A percentile compares a stretch with the other conserved stretches of the same genome.
Conservation (phyloP, 64 coral and sea anemone species). For the Stichodactyla helianthus region DNA sequence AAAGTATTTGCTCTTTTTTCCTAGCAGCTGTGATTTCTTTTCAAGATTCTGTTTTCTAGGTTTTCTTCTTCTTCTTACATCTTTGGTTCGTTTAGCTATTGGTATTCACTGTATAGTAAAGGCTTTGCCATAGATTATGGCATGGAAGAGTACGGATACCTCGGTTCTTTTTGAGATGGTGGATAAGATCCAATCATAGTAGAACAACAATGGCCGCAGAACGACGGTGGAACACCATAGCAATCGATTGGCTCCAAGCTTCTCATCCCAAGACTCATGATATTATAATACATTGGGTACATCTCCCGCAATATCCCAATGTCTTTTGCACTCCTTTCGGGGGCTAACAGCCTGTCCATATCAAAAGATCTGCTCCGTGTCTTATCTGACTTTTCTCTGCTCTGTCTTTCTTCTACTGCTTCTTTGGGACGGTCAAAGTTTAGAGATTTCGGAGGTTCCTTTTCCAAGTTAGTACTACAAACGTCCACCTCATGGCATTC, state of each 20-base stretch:
- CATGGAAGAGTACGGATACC: not conserved
- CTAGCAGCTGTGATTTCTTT: not conserved
- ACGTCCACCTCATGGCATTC: constrained; percentile 13
- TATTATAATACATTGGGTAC: constrained; percentile 31
- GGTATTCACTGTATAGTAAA: not conserved
- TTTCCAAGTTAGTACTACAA: not conserved
- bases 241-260: not conserved
- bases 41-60: not conserved
- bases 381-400: not conserved
- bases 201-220: not conserved
- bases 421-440: not conserved
- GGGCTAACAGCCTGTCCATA: constrained; percentile 44
- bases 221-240: not conserved
- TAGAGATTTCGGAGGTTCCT: not conserved
- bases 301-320: constrained; percentile 32
- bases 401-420: constrained; percentile 3
- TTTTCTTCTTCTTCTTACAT: not conserved
- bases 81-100: not conserved
- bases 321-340: constrained; percentile 31
- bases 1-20: not conserved
- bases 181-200: not conserved
- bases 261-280: constrained; percentile 15
- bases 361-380: constrained; percentile 44
- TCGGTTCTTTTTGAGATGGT: not conserved
- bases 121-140: not conserved